phyloP scores from a whole-genome alignment of 2,797 vertebrate species.

The Gila robusta region DNA sequence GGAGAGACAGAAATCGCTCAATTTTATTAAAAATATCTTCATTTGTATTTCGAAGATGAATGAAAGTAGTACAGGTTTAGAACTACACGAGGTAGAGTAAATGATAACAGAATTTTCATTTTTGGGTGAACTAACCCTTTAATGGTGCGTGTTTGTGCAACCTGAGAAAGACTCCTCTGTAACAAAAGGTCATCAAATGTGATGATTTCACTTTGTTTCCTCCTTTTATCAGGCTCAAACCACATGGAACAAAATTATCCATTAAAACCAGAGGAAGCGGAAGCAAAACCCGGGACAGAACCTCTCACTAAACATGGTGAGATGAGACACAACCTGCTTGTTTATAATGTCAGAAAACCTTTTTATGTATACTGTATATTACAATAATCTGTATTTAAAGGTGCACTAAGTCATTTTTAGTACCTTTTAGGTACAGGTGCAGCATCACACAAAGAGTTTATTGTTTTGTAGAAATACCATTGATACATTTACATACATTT shows the following conservation, averaged over 20 bases:
- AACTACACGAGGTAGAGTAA: too few relatives aligned
- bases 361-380: neutral
- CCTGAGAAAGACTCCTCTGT: neutral
- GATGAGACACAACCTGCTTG: neutral
- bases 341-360: neutral
- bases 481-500: neutral
- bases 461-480: neutral
- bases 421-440: neutral
- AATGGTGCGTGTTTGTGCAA: neutral
- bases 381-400: neutral
- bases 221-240: conserved; percentile 26
- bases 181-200: neutral
- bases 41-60: too few relatives aligned
- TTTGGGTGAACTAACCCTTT: neutral
- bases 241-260: neutral
- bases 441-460: neutral
- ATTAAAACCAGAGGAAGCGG: neutral
- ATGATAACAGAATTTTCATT: too few relatives aligned
- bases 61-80: too few relatives aligned
- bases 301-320: conserved; percentile 2
- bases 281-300: neutral
- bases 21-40: too few relatives aligned
- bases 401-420: neutral
- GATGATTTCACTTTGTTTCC: neutral
- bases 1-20: too few relatives aligned